Base-by-base conservation (phyloP, 2,888 invertebrate genomes). In the Ectobius pallidus region DNA sequence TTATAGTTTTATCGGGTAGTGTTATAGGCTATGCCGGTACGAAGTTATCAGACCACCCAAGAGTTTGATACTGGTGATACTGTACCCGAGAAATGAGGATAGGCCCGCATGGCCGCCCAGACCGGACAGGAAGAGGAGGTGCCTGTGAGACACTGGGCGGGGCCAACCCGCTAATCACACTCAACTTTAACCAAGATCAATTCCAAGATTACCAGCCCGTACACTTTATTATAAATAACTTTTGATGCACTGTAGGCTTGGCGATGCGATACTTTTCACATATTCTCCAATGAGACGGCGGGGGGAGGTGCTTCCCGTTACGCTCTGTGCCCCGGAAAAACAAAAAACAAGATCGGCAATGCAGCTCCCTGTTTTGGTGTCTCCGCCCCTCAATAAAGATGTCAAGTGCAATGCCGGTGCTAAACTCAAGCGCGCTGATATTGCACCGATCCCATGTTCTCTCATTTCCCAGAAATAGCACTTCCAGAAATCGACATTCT, bases 61-160 rank as follows among this genome's bases (percentile, higher is more conserved):
- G n/a, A n/a, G n/a, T n/a, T n/a, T n/a, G n/a, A n/a, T n/a, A n/a
- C n/a, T n/a, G n/a, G n/a, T n/a, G n/a, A n/a, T n/a, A n/a, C n/a
- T n/a, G n/a, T n/a, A n/a, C n/a, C n/a, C n/a, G n/a, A n/a, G n/a
- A n/a, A n/a, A n/a, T n/a, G n/a, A n/a, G n/a, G n/a, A n/a, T n/a
- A n/a, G n/a, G n/a, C n/a, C n/a, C n/a, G n/a, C n/a, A n/a, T n/a
- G n/a, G n/a, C n/a, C n/a, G n/a, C n/a, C n/a, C n/a, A n/a, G n/a
- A n/a, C n/a, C n/a, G n/a, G n/a, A 39, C n/a, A 16, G 14, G 39
- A 14, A 34, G 62, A 39, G 62, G 65, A 65, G 65, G 65, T 65
- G 65, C 65, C 65, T 27, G 22, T 6, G 34, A 65, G 65, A 65
- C 65, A 65, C 65, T 44, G 27, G 65, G 65, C 65, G 65, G 65